These are phyloP conservation scores for human DNA, from an alignment of 2,113 vertebrate species.

Conservation along the genomic window DNA sequence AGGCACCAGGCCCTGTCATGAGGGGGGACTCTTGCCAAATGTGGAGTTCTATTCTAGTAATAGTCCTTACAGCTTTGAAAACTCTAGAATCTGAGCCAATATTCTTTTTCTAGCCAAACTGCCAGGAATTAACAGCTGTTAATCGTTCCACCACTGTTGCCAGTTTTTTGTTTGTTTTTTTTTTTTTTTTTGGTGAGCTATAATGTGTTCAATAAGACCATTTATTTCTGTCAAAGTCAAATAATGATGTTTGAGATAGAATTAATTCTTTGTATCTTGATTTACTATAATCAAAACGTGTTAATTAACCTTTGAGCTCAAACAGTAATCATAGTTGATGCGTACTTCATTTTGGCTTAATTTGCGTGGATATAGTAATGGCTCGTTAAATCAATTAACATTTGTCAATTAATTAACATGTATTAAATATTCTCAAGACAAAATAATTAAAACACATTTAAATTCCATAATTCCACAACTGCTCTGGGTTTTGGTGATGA, in stretches of 20 bases:
- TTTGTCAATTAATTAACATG: neutral
- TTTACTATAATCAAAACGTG: neutral
- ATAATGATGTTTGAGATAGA: neutral
- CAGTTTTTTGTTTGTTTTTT: neutral
- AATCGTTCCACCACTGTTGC: neutral
- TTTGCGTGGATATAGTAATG: neutral
- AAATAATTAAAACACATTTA: neutral
- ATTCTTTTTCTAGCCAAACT: neutral
- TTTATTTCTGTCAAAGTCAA: slow-evolving; percentile 37
- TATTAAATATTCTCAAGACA: neutral
- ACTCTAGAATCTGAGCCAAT: neutral
- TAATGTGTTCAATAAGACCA: neutral
- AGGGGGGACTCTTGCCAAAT: neutral
- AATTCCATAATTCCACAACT: neutral
- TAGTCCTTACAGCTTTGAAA: neutral
- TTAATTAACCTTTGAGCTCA: neutral
- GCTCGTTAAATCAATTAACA: neutral
- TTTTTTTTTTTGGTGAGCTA: neutral
- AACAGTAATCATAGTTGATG: neutral
- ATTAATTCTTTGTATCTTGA: neutral
- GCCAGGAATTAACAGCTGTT: neutral
- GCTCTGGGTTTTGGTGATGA: neutral
- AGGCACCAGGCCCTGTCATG: neutral
- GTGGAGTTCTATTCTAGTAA: neutral
- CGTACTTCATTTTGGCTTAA: neutral